A percentile compares a stretch with the other conserved stretches of the same genome.
Evolutionary conservation across 2,113 vertebrate genomes (phyloP).

Genomic region (Pavo muticus): DNA sequence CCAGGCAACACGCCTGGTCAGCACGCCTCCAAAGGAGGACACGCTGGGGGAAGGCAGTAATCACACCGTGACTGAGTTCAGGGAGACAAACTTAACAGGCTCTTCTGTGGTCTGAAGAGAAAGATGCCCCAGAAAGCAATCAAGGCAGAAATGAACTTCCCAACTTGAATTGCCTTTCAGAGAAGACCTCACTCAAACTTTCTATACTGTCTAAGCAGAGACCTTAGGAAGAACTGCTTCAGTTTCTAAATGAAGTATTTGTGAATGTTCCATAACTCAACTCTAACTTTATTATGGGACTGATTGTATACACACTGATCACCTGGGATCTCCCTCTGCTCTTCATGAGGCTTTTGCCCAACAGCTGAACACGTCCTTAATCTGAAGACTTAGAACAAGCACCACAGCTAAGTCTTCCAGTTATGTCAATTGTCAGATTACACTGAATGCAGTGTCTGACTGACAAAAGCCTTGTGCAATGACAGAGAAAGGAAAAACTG

Average conservation of each 20-base stretch:
- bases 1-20: background rate
- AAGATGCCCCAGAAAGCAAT: background rate
- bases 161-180: background rate
- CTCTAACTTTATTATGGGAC: background rate
- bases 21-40: background rate
- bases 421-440: background rate
- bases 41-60: background rate
- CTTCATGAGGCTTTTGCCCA: background rate
- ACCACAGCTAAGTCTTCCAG: background rate
- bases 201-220: background rate
- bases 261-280: background rate
- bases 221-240: background rate
- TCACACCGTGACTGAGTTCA: background rate
- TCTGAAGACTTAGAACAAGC: background rate
- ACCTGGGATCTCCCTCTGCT: background rate
- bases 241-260: background rate
- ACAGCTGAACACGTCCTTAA: background rate
- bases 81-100: background rate
- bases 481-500: background rate
- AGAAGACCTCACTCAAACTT: background rate
- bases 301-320: background rate
- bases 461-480: background rate
- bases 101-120: background rate
- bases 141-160: background rate
- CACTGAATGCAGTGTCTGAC: fast-evolving